These are phyloP conservation scores for Syngnathus floridae DNA, from an alignment of 2,113 vertebrate genomes.

Conservation along the genomic window DNA sequence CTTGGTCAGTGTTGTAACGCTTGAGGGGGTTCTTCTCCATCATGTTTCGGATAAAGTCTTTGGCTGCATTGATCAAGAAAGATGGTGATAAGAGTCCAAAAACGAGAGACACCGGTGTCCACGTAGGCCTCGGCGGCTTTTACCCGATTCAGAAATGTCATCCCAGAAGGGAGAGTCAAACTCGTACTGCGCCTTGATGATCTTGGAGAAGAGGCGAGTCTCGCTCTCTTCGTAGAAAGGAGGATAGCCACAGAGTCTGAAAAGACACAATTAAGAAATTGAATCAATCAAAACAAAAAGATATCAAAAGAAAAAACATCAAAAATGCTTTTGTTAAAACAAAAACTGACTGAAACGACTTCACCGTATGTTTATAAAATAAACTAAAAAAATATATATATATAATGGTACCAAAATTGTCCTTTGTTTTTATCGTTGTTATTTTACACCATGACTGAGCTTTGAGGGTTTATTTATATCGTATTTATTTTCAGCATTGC, in stretches of 20 bases:
- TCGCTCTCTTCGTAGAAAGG: slow-evolving; percentile 95
- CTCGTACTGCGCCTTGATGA: slow-evolving; percentile 92
- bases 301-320: no score
- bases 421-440: no score
- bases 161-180: slow-evolving; percentile 98
- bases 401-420: no score
- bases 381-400: no score
- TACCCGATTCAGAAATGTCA: slow-evolving; percentile 91
- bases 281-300: neutral
- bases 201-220: slow-evolving; percentile 91
- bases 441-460: no score
- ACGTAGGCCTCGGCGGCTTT: neutral
- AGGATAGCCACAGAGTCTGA: slow-evolving; percentile 91
- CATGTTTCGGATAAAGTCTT: slow-evolving; percentile 89
- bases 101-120: neutral
- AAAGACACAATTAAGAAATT: neutral
- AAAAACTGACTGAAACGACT: no score
- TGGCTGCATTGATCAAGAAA: slow-evolving; percentile 70
- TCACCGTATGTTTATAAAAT: no score
- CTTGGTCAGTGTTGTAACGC: slow-evolving; percentile 83
- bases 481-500: no score
- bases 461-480: no score
- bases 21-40: slow-evolving; percentile 86
- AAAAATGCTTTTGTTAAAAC: no score
- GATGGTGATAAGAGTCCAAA: neutral